Conservation (phyloP, 2,797 vertebrate species). For the Botia almorhae region DNA sequence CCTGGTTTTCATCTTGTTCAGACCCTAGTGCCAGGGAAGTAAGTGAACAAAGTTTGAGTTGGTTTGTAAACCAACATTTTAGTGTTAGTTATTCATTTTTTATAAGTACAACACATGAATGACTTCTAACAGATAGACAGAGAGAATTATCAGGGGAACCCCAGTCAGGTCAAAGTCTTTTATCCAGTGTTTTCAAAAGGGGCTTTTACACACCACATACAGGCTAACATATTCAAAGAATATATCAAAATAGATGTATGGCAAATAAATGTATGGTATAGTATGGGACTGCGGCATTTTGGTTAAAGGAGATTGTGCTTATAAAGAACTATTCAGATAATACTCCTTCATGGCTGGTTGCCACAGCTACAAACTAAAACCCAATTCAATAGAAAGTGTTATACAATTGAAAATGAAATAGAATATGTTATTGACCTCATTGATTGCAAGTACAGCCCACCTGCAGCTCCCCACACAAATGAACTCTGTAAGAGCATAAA, state of each 20-base stretch:
- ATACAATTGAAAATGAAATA: background rate
- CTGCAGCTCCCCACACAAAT: slow-evolving; percentile 11
- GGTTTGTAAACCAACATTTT: background rate
- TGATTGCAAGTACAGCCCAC: slow-evolving; percentile 21
- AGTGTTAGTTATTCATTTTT: slow-evolving; percentile 11
- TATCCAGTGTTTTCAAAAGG: background rate
- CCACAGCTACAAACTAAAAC: slow-evolving; percentile 1
- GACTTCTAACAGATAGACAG: slow-evolving; percentile 1
- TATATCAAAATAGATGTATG: background rate
- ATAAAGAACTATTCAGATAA: background rate
- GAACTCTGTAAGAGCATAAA: background rate
- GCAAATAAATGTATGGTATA: no score
- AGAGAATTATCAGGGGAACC: slow-evolving; percentile 19
- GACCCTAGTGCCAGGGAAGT: background rate
- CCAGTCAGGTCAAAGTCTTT: slow-evolving; percentile 15
- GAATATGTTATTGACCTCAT: slow-evolving; percentile 6
- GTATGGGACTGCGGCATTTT: background rate
- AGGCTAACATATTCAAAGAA: slow-evolving; percentile 15
- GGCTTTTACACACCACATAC: background rate
- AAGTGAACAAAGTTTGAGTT: slow-evolving; percentile 18
- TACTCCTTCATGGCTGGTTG: background rate
- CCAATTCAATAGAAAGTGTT: background rate
- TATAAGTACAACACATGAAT: slow-evolving; percentile 12
- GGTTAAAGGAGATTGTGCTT: background rate
- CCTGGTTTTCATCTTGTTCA: background rate